These are phyloP conservation scores for Coelopa pilipes DNA, from an alignment of 2,888 invertebrate genomes.

Conservation along the genomic window DNA sequence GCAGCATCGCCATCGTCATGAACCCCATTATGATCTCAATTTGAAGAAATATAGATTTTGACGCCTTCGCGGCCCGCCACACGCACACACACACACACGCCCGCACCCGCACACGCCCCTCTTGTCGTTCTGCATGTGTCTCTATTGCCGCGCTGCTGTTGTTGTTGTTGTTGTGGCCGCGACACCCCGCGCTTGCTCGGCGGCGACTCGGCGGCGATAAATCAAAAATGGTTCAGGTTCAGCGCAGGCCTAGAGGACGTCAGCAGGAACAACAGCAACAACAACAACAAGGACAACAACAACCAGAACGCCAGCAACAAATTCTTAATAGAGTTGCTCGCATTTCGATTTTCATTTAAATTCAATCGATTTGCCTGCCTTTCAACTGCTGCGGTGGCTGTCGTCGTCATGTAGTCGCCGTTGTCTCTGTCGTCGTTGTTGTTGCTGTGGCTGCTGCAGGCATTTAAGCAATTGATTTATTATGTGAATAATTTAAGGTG, in stretches of 20 bases:
- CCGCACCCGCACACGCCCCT: background rate
- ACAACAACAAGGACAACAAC: too few relatives aligned
- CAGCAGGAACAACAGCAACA: too few relatives aligned
- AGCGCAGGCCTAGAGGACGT: background rate
- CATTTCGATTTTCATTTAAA: constrained; percentile 28
- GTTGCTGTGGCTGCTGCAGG: background rate
- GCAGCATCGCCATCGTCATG: background rate
- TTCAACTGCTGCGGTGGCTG: constrained; percentile 12
- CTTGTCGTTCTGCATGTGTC: background rate
- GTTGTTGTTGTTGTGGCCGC: background rate
- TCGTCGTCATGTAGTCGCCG: background rate
- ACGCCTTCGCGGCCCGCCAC: background rate
- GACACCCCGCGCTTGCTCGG: background rate
- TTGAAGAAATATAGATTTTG: constrained; percentile 7
- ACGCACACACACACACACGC: too few relatives aligned
- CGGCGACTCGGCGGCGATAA: background rate
- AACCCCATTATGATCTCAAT: constrained; percentile 7
- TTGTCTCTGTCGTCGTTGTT: constrained; percentile 13
- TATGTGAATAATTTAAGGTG: constrained; percentile 3
- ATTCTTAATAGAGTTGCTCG: constrained; percentile 31
- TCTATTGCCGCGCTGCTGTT: background rate
- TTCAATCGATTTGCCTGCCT: constrained; percentile 24
- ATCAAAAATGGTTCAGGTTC: background rate
- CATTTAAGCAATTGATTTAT: constrained; percentile 9
- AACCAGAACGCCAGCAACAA: too few relatives aligned